Evolutionary conservation across 2,888 invertebrate genomes (phyloP), one percentile per base, ranked within the genome.

Genomic region (Cheilosia variabilis): DNA sequence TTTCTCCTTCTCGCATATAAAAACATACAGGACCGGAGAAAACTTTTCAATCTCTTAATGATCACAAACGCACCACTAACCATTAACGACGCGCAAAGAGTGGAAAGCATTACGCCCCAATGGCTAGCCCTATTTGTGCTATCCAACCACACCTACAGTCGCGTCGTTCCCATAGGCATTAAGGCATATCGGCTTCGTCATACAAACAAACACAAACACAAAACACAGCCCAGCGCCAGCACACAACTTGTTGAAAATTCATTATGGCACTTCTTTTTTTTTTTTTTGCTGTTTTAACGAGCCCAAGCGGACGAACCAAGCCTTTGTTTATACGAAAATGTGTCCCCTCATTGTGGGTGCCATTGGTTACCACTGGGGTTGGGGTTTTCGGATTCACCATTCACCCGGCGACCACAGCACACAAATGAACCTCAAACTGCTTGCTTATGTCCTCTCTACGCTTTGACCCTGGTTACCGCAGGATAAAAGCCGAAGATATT

Each of bases 231-330:
- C 17, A 24, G n/a, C 55, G 31, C 47, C 37, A 37, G 19, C 34
- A 43, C 45, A 80, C 81, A 86, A 86, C 81, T 81, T 86, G 86
- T 86, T 86, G 86, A 86, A 77, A 86, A 81, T 86, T 86, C 86
- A 86, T 86, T 86, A 81, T 81, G 77, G 76, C 86, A 71, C 81
- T 86, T 75, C 73, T 37, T 37, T 37, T 37, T 86, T 75, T 4
- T 37, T 13, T 37, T 13, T 13, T 4, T 13, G 13, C 2, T 22
- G 22, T 10, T 37, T 72, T 72, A 81, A 71, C 60, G 76, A 77
- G 71, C 37, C 45, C 83, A n/a, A 76, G 65, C 69, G 65, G 47
- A 63, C 57, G 15, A 55, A 71, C 65, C 80, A 43, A 76, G 71
- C 71, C 81, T 77, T 81, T 81, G 77, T 86, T 86, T 86, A 73